Base-by-base conservation (phyloP, 2,888 invertebrate species). In the Meliscaeva auricollis region DNA sequence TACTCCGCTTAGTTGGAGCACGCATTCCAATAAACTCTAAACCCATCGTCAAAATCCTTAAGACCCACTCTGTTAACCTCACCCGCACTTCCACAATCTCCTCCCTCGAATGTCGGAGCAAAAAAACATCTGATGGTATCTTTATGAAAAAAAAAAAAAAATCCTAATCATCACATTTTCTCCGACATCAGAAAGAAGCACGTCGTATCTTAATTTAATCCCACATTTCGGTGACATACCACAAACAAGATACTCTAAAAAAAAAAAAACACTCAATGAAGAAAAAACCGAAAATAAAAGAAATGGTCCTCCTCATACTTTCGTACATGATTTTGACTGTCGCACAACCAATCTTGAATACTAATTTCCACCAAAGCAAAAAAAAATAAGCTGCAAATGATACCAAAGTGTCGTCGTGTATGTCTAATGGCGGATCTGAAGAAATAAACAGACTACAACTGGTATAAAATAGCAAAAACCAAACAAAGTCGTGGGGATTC, bases 151-250 rank as follows among this genome's bases (percentile, higher is more conserved):
- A 26, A 26, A 26, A 41, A 11, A 75, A 75, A 74, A 84, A 79
- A 68, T 68, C 79, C 78, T 79, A 84, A 80, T 75, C 84, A 80
- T 84, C 84, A 84, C 70, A 80, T 84, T 84, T 76, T 79, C 46
- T 75, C 70, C 58, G 35, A 76, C 84, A 84, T 76, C 84, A 68
- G 66, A 72, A 66, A 70, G 44, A 84, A 76, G 79, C 84, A 84
- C 84, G 84, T 84, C 84, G 84, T 72, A 76, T 80, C 84, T 84
- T 84, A 84, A 84, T 84, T 84, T 84, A 84, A 84, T 84, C 84
- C 80, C 80, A 84, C 84, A 84, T 84, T 79, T 84, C 70, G 80
- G 84, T 76, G 80, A 84, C 84, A 84, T 68, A 60, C 76, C 66
- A 81, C 70, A 76, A 84, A 84, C 73, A 75, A 70, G 54, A 81